Conservation (phyloP, 2,888 invertebrate genomes). For the Arge pagana region DNA sequence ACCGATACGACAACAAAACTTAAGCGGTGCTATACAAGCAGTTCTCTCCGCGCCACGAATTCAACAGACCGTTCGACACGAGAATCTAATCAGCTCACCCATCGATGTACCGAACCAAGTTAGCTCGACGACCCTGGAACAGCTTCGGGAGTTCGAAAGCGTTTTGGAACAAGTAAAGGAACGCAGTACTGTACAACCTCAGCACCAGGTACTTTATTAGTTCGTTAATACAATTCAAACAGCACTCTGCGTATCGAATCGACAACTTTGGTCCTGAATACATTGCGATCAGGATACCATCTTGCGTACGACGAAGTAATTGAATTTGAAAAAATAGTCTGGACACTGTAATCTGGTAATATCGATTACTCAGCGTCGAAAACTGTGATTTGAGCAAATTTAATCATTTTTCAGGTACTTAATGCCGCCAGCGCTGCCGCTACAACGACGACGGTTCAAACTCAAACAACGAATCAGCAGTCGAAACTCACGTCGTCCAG, state of each 20-base stretch:
- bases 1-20: conserved; percentile 45
- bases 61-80: conserved; percentile 42
- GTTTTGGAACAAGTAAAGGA: conserved; percentile 82
- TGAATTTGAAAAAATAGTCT: too few relatives aligned
- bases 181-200: conserved; percentile 69
- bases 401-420: too few relatives aligned
- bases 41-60: conserved; percentile 45
- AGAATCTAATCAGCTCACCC: conserved; percentile 42
- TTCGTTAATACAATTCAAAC: too few relatives aligned
- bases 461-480: conserved; percentile 3
- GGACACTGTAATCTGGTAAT: too few relatives aligned
- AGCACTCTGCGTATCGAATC: too few relatives aligned
- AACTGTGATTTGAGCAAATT: too few relatives aligned
- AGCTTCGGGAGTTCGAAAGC: conserved; percentile 78
- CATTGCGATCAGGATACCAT: too few relatives aligned
- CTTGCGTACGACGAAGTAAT: conserved; percentile 34
- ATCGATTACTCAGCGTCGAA: too few relatives aligned
- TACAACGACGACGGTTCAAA: conserved; percentile 40
- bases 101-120: conserved; percentile 58
- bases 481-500: conserved; percentile 34
- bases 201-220: too few relatives aligned
- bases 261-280: too few relatives aligned
- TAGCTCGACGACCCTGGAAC: conserved; percentile 77
- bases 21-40: conserved; percentile 47
- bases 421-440: conserved; percentile 36